Conservation (phyloP, 2,113 vertebrate genomes). For the Cephalopterus ornatus region DNA sequence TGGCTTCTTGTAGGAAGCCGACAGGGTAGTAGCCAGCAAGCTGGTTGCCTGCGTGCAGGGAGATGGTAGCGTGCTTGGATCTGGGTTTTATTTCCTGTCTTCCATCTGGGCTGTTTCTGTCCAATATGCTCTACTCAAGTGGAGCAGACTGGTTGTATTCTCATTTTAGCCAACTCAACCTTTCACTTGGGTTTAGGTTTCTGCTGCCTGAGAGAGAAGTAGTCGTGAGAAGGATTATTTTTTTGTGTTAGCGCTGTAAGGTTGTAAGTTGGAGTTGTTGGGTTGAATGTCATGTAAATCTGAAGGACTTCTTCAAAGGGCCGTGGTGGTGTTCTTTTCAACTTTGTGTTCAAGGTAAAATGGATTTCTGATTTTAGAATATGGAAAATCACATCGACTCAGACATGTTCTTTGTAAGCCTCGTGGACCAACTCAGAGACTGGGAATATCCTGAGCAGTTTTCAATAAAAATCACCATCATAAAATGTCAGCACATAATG, state of each 20-base stretch:
- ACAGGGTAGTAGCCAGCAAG: background rate
- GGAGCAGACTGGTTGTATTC: background rate
- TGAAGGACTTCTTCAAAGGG: background rate
- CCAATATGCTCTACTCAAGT: background rate
- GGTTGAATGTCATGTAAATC: rapidly evolving
- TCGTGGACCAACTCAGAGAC: background rate
- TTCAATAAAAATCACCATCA: background rate
- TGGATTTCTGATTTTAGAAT: background rate
- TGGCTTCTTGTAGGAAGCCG: background rate
- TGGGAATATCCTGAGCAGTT: background rate
- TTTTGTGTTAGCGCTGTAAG: background rate
- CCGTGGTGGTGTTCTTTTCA: background rate
- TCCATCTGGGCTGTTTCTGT: constrained; percentile 27
- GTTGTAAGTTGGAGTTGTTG: background rate
- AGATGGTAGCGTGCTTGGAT: background rate
- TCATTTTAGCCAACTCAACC: background rate
- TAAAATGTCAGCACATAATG: background rate
- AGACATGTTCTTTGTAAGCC: background rate
- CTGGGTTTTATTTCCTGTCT: background rate
- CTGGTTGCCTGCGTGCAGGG: background rate
- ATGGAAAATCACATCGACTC: background rate
- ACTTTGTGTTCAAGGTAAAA: background rate
- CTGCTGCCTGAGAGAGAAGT: background rate
- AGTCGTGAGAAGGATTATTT: rapidly evolving
- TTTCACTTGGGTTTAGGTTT: background rate